Evolutionary conservation across 2,113 vertebrate genomes (phyloP).

Genomic region (Kryptolebias marmoratus): DNA sequence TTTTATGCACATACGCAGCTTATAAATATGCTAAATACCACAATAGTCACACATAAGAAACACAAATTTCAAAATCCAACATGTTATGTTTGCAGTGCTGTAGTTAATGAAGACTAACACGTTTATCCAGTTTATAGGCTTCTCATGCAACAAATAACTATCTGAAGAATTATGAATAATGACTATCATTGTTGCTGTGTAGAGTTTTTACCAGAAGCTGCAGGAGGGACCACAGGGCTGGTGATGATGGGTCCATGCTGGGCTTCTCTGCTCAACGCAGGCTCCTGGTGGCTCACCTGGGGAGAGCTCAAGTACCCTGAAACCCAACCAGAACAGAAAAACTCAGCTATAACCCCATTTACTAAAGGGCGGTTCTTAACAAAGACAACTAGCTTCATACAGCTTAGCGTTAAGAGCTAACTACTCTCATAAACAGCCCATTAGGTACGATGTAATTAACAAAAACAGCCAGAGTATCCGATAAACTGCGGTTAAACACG

Average conservation of each 20-base stretch:
- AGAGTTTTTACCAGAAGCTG: slow-evolving; percentile 67
- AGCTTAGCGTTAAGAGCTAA: neutral
- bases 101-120: too few species aligned
- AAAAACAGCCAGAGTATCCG: neutral
- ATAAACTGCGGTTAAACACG: neutral
- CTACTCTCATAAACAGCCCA: neutral
- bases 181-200: too few species aligned
- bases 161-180: too few species aligned
- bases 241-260: slow-evolving; percentile 71
- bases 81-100: too few species aligned
- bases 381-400: neutral
- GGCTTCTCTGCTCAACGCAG: slow-evolving; percentile 62
- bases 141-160: too few species aligned
- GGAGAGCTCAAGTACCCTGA: slow-evolving; percentile 81
- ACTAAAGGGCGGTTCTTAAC: too few species aligned
- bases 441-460: neutral
- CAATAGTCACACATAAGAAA: too few species aligned
- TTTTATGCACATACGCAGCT: too few species aligned
- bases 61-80: too few species aligned
- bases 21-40: too few species aligned
- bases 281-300: slow-evolving; percentile 70
- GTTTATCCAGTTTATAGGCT: too few species aligned
- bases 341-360: too few species aligned
- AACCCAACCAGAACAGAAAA: slow-evolving; percentile 11
- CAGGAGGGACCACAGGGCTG: slow-evolving; percentile 67